Evolutionary conservation across 2,888 invertebrate species (phyloP), one percentile per base, ranked within the genome.

Genomic region (Standfussiana lucernea): DNA sequence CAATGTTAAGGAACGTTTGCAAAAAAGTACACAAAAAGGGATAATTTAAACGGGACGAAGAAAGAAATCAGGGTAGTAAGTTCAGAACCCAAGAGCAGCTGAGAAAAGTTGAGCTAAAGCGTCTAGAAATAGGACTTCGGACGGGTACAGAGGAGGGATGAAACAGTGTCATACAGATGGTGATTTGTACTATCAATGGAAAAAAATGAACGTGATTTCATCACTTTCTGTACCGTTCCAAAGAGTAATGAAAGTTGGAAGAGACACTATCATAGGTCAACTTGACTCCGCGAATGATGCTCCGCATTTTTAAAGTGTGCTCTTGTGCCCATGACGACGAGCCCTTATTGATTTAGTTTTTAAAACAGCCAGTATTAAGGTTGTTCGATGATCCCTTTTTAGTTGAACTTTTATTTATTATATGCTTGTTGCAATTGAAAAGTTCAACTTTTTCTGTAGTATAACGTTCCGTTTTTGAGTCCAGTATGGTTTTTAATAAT

Each of bases 71-170:
- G n/a, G 18, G 1, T 32, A 59, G 15, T 35, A 35, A 1, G 4
- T 59, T 10, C 4, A 42, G 18, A 47, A 61, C 37, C 45, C 13
- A 35, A 24, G n/a, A 42, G 10, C 42, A 45, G n/a, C n/a, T 50
- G 15, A 83, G 65, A 10, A 28, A 76, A 68, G 45, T 64, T 82
- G 77, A 77, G 47, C 68, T 56, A 32, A 8, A 69, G 13, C 28
- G 47, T 40, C 28, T 45, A 42, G 18, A 42, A 32, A 21, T 75
- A 53, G 21, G n/a, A 53, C 42, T 42, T 83, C 18, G n/a, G 5
- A 8, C 65, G 59, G 42, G 42, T 59, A 61, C 65, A 77, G 11
- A 61, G 24, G 69, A 56, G 18, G 1, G 2, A 15, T 77, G 45
- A 83, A 83, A 69, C 35, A 40, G 18, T 80, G 32, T 21, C 21